Evolutionary conservation across 2,113 vertebrate species (phyloP).

Genomic region (Canis aureus): DNA sequence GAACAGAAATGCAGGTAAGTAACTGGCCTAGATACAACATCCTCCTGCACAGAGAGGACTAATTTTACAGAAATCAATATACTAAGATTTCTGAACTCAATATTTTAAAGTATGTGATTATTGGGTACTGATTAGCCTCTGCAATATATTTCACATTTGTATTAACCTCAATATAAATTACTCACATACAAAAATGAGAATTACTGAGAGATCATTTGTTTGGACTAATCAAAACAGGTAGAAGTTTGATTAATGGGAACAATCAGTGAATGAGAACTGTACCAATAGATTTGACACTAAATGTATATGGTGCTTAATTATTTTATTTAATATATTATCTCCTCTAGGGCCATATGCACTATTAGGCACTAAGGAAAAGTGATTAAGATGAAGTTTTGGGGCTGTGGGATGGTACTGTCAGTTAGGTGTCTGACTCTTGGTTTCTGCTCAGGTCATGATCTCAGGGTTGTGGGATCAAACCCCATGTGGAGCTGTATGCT

Average conservation of each 20-base stretch:
- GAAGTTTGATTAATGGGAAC: neutral
- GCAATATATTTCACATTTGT: neutral
- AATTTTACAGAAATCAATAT: neutral
- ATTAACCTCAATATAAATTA: neutral
- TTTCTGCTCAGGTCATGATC: neutral
- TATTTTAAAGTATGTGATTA: neutral
- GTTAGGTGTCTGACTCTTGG: neutral
- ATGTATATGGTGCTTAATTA: neutral
- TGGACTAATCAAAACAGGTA: neutral
- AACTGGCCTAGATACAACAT: neutral
- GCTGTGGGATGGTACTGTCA: neutral
- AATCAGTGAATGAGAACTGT: neutral
- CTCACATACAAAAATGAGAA: neutral
- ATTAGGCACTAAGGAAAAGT: neutral
- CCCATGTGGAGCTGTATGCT: neutral
- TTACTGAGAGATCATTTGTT: neutral
- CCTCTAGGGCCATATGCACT: neutral
- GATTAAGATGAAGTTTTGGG: neutral
- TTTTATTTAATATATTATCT: neutral
- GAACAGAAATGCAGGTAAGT: neutral
- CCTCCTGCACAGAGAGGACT: neutral
- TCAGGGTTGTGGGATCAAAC: neutral
- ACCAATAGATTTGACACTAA: neutral
- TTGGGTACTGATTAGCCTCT: neutral
- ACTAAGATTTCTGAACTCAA: neutral